Evolutionary conservation across 2,888 invertebrate species (phyloP).

Genomic region (Cryptosula pallasiana): DNA sequence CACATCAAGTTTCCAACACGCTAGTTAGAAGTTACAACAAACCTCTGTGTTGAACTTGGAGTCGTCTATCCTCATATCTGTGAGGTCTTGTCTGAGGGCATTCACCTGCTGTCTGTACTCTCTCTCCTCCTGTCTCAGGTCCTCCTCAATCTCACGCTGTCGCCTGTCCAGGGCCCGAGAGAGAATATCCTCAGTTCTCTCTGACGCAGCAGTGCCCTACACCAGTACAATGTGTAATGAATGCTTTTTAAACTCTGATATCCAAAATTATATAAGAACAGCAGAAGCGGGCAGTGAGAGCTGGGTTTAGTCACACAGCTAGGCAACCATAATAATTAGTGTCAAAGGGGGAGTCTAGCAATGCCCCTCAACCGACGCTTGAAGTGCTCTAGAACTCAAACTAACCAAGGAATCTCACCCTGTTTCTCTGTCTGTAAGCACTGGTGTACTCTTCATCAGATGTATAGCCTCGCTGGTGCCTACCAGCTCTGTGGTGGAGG

Average conservation of each 20-base stretch:
- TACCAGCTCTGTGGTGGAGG: background rate
- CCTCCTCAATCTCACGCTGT: conserved; percentile 2
- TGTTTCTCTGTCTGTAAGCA: background rate
- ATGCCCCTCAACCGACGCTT: too few species aligned
- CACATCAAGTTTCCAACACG: too few species aligned
- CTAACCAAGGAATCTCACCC: background rate
- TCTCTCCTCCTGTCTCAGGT: background rate
- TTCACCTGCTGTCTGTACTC: conserved; percentile 2
- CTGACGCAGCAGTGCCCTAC: background rate
- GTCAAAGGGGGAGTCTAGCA: too few species aligned
- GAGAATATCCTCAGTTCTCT: background rate
- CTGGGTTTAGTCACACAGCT: too few species aligned
- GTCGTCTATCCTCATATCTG: background rate
- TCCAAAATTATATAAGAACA: too few species aligned
- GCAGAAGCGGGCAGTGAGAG: too few species aligned
- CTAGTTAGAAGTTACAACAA: too few species aligned
- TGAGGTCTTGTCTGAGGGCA: background rate
- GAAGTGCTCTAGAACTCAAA: too few species aligned
- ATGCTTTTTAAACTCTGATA: background rate
- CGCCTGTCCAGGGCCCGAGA: background rate
- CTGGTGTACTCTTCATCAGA: conserved; percentile 10
- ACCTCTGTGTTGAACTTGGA: background rate
- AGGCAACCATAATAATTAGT: too few species aligned
- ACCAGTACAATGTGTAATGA: background rate
- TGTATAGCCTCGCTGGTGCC: conserved; percentile 3